A percentile compares a stretch with the other conserved stretches of the same genome.
Evolutionary conservation across 1,140 invertebrate species (phyloP).

Genomic region (Hypothenemus hampei): DNA sequence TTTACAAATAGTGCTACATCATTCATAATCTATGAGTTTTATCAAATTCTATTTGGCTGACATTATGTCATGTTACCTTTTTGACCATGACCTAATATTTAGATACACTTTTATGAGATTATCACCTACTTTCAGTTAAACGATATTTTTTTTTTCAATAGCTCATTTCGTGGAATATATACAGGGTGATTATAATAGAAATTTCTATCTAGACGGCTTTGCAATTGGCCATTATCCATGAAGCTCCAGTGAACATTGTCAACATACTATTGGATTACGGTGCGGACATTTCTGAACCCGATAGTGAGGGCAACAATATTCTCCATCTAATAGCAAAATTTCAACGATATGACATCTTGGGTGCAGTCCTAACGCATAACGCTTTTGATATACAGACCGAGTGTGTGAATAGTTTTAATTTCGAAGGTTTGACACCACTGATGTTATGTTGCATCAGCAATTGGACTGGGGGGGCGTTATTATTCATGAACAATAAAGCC

Average conservation of each 20-base stretch:
- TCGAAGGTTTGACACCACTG: slow-evolving; percentile 37
- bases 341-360: slow-evolving; percentile 17
- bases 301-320: slow-evolving; percentile 37
- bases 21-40: too few relatives aligned
- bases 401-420: slow-evolving; percentile 25
- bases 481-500: slow-evolving; percentile 28
- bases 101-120: too few relatives aligned
- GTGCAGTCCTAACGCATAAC: slow-evolving; percentile 21
- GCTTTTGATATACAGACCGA: background rate
- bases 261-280: slow-evolving; percentile 27
- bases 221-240: slow-evolving; percentile 34
- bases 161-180: too few relatives aligned
- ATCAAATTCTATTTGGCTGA: too few relatives aligned
- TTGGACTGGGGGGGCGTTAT: slow-evolving; percentile 27
- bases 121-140: too few relatives aligned
- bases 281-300: slow-evolving; percentile 28
- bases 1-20: too few relatives aligned
- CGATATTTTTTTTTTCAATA: too few relatives aligned
- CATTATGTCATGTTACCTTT: too few relatives aligned
- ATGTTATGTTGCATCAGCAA: slow-evolving; percentile 34
- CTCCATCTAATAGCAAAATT: slow-evolving; percentile 34
- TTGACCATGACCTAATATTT: too few relatives aligned
- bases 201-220: slow-evolving; percentile 34
- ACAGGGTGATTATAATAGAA: too few relatives aligned
- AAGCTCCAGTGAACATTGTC: slow-evolving; percentile 26